These are phyloP conservation scores for Synanthedon formicaeformis DNA, from an alignment of 2,888 invertebrate species.

Conservation along the genomic window DNA sequence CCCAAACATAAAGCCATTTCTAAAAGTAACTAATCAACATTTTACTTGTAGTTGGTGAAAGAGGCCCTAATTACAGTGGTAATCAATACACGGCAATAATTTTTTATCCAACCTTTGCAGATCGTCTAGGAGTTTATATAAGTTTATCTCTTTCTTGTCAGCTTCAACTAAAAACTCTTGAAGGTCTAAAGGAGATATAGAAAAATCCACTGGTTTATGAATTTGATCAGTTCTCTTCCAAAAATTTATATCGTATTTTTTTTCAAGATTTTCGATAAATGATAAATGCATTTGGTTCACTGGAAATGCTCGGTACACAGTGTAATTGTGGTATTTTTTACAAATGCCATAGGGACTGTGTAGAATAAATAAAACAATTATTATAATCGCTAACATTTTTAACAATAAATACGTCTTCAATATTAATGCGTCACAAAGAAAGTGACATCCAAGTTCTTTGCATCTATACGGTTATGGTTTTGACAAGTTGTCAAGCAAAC, in stretches of 20 bases:
- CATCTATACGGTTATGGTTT: too few relatives aligned
- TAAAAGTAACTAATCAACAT: too few relatives aligned
- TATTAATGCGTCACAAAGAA: too few relatives aligned
- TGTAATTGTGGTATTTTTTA: conserved; percentile 33
- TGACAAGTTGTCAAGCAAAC: too few relatives aligned
- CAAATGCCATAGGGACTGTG: conserved; percentile 6
- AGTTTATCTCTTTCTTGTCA: conserved; percentile 17
- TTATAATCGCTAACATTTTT: too few relatives aligned
- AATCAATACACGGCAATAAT: too few relatives aligned
- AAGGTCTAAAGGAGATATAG: conserved; percentile 27
- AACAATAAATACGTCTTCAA: too few relatives aligned
- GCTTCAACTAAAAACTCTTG: conserved; percentile 21
- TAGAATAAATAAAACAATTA: background rate
- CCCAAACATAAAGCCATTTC: too few relatives aligned
- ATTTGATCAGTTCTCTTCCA: conserved; percentile 36
- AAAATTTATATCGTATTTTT: conserved; percentile 24
- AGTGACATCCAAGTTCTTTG: too few relatives aligned
- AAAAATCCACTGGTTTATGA: conserved; percentile 35
- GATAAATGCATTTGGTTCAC: conserved; percentile 22
- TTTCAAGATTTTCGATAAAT: conserved; percentile 27
- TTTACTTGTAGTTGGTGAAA: too few relatives aligned
- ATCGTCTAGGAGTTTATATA: conserved; percentile 32
- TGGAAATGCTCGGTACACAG: conserved; percentile 38
- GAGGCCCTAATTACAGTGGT: too few relatives aligned
- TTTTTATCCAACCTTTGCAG: conserved; percentile 31